A percentile compares a stretch with the other conserved stretches of the same genome.
phyloP scores from a whole-genome alignment of 30 jellyfish, hydroid and myxozoan genomes.

The Turritopsis dohrnii region DNA sequence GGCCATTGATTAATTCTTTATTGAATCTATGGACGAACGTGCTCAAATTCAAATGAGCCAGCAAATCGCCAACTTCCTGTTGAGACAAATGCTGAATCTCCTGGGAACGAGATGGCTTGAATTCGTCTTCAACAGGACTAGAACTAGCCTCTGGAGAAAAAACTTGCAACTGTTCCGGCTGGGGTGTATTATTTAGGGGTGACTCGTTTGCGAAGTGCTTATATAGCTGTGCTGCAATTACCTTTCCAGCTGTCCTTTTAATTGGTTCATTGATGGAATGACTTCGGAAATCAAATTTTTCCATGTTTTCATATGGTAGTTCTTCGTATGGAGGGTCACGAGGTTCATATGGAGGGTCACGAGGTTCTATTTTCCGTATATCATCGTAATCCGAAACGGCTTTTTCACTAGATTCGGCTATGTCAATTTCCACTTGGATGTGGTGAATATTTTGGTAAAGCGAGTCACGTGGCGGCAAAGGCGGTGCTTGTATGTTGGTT shows the following conservation, averaged over 20 bases:
- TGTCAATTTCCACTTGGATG: slow-evolving; percentile 15
- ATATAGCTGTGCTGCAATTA: neutral
- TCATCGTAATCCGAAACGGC: neutral
- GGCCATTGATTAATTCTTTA: slow-evolving; percentile 30
- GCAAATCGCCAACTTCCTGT: slow-evolving; percentile 14
- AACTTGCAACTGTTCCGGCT: neutral
- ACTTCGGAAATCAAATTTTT: neutral
- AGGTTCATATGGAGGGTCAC: neutral
- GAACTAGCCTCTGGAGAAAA: neutral
- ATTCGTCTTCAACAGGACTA: too few species aligned
- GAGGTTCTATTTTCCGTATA: neutral
- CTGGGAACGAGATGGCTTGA: neutral
- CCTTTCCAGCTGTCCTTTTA: neutral
- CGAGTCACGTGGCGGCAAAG: slow-evolving; percentile 10
- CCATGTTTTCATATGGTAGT: neutral
- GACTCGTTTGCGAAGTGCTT: neutral
- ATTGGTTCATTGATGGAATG: neutral
- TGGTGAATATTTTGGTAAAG: neutral
- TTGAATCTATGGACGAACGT: neutral
- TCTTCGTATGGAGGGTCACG: slow-evolving; percentile 8
- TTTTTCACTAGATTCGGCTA: neutral
- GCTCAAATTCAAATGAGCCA: slow-evolving; percentile 18
- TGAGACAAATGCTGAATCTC: slow-evolving; percentile 8
- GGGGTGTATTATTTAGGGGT: neutral
- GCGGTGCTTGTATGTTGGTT: neutral